Evolutionary conservation across 2,888 invertebrate genomes (phyloP).

Genomic region (Stenotaenia linearis): DNA sequence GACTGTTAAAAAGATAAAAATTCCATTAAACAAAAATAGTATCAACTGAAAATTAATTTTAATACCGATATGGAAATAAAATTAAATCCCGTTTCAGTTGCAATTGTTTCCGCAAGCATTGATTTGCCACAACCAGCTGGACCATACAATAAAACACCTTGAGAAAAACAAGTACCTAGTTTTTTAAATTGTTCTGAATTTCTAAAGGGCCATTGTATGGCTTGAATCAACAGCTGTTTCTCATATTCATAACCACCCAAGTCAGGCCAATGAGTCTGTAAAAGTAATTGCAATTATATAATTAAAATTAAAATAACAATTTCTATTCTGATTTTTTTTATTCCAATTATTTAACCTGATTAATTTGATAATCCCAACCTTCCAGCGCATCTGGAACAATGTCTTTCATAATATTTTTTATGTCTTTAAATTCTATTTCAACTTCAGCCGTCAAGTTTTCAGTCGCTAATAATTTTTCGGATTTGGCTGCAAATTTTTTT

Average conservation of each 20-base stretch:
- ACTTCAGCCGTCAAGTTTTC: background rate
- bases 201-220: background rate
- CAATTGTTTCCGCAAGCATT: background rate
- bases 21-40: too few relatives aligned
- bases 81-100: background rate
- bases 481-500: background rate
- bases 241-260: background rate
- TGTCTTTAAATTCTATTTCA: background rate
- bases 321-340: background rate
- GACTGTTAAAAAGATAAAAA: background rate
- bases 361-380: background rate
- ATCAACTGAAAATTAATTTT: too few relatives aligned
- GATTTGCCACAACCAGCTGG: conserved; percentile 4
- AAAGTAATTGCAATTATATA: background rate
- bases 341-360: background rate
- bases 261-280: background rate
- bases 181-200: background rate
- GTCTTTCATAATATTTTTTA: background rate
- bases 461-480: too few relatives aligned
- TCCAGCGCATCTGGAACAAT: background rate
- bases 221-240: background rate
- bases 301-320: background rate
- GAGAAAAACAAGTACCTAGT: background rate
- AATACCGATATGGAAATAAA: background rate
- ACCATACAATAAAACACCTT: background rate